phyloP scores from a whole-genome alignment of 2,888 invertebrate species.

The Epistrophe grossulariae region DNA sequence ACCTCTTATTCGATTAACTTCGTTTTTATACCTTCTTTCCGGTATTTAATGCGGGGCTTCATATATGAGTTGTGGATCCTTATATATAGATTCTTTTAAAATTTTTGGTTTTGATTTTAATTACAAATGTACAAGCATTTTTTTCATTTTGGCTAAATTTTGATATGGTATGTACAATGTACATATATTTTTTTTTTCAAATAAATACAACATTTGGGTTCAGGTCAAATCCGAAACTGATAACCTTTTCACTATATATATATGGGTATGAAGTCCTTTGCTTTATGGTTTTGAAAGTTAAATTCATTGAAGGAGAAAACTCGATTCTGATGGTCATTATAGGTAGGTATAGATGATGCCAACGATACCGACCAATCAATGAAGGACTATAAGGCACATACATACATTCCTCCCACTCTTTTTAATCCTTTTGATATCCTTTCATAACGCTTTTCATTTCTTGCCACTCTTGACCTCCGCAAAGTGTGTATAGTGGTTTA shows the following conservation, averaged over 20 bases:
- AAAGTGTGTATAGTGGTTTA: conserved; percentile 33
- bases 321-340: neutral
- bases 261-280: neutral
- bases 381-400: too few relatives aligned
- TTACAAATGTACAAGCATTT: too few relatives aligned
- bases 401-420: neutral
- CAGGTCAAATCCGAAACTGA: neutral
- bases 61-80: too few relatives aligned
- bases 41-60: too few relatives aligned
- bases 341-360: neutral
- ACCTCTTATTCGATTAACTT: too few relatives aligned
- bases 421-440: conserved; percentile 43
- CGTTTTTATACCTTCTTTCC: too few relatives aligned
- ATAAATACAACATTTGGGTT: too few relatives aligned
- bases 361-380: conserved; percentile 4
- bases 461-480: conserved; percentile 52
- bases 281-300: neutral
- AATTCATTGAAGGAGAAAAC: conserved; percentile 9
- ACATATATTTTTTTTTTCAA: too few relatives aligned
- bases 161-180: too few relatives aligned
- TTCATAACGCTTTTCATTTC: conserved; percentile 13
- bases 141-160: too few relatives aligned
- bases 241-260: neutral
- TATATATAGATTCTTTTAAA: too few relatives aligned
- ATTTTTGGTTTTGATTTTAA: too few relatives aligned